Conservation (phyloP, 30 jellyfish, hydroid and myxozoan genomes). For the Catostylus mosaicus region DNA sequence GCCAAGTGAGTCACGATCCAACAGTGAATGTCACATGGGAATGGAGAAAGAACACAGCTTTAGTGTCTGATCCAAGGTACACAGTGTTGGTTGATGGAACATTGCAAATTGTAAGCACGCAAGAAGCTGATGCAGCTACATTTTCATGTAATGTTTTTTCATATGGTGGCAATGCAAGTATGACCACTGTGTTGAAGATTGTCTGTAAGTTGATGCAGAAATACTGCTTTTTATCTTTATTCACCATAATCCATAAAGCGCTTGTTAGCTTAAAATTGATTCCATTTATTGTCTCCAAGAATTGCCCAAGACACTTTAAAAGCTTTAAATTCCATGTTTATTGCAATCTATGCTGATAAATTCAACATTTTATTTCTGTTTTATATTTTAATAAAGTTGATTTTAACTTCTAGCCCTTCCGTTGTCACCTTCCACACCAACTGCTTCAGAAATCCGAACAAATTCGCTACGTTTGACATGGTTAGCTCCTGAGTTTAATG, state of each 20-base stretch:
- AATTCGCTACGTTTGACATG: slow-evolving; percentile 67
- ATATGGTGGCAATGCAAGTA: slow-evolving; percentile 76
- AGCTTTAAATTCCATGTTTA: no score
- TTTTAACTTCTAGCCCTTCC: slow-evolving; percentile 70
- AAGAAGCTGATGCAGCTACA: slow-evolving; percentile 76
- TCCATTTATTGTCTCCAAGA: no score
- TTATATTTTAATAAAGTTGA: background rate
- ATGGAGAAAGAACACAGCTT: slow-evolving; percentile 75
- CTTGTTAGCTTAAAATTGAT: no score
- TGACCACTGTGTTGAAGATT: slow-evolving; percentile 54
- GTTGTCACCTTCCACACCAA: slow-evolving; percentile 82
- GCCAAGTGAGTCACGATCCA: slow-evolving; percentile 86
- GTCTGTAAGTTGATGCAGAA: slow-evolving; percentile 52
- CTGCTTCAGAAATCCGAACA: slow-evolving; percentile 62
- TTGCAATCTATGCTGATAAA: background rate
- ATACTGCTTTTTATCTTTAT: no score
- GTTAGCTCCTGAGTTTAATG: slow-evolving; percentile 87
- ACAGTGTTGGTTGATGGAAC: slow-evolving; percentile 74
- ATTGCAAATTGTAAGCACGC: slow-evolving; percentile 69
- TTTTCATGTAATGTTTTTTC: slow-evolving; percentile 83
- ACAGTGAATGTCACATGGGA: slow-evolving; percentile 73
- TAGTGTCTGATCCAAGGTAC: slow-evolving; percentile 58
- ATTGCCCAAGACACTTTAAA: no score
- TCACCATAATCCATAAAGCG: no score
- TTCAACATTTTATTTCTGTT: background rate